phyloP scores from a whole-genome alignment of 2,888 invertebrate species.

The Plusia festucae region DNA sequence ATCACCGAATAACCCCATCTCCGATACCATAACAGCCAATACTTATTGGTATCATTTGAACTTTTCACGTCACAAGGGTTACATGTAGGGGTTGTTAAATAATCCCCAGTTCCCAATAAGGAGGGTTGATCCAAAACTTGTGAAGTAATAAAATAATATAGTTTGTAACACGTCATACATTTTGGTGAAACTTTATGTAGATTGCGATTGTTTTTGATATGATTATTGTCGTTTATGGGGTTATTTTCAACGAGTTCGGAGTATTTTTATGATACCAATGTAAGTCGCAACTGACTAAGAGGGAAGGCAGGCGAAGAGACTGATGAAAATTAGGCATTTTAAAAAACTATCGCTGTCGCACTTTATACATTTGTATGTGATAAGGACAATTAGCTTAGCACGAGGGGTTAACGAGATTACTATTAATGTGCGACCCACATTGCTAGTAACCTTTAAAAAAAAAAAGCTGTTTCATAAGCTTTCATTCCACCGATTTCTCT shows the following conservation, averaged over 20 bases:
- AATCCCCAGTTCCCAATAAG: slow-evolving; percentile 41
- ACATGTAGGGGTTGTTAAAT: slow-evolving; percentile 49
- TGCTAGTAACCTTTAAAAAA: too few relatives aligned
- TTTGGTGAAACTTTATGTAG: slow-evolving; percentile 26
- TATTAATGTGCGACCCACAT: too few relatives aligned
- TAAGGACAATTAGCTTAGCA: too few relatives aligned
- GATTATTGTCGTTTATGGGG: slow-evolving; percentile 14
- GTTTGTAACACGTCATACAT: slow-evolving; percentile 24
- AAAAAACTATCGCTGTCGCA: too few relatives aligned
- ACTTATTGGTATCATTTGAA: slow-evolving; percentile 11
- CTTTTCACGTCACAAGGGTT: slow-evolving; percentile 45
- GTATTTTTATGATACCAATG: too few relatives aligned
- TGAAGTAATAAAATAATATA: slow-evolving; percentile 53
- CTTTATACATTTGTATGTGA: too few relatives aligned
- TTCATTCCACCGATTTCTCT: not conserved
- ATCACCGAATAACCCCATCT: not conserved
- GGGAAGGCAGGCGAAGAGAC: too few relatives aligned
- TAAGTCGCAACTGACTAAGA: too few relatives aligned
- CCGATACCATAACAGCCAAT: not conserved
- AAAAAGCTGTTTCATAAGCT: too few relatives aligned
- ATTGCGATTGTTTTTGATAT: slow-evolving; percentile 7
- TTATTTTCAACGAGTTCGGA: too few relatives aligned
- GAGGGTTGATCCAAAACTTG: slow-evolving; percentile 37
- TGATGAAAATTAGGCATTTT: too few relatives aligned
- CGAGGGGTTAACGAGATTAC: too few relatives aligned